These are phyloP conservation scores for Bubo scandiacus DNA, from an alignment of 2,113 vertebrate species.

Conservation along the genomic window DNA sequence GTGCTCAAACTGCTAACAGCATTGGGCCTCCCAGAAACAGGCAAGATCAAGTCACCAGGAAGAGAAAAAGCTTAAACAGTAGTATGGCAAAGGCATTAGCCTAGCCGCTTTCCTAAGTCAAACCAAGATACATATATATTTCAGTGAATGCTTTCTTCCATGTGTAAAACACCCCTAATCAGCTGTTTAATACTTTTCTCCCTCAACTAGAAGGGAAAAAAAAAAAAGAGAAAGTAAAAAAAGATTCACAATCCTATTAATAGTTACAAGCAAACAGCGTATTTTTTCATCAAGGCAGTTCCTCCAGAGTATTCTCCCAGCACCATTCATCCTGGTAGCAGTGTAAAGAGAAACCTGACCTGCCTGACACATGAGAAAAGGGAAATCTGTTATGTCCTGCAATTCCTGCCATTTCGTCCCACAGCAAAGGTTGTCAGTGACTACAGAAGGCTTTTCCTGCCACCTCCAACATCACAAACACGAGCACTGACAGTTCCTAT, in stretches of 20 bases:
- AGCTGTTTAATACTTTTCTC: neutral
- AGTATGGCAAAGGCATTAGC: neutral
- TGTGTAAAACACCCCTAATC: neutral
- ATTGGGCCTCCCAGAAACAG: neutral
- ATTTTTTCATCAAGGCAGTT: neutral
- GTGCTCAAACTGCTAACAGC: neutral
- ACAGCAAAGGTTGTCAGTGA: neutral
- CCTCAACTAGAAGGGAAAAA: neutral
- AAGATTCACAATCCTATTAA: neutral
- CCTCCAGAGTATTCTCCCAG: neutral
- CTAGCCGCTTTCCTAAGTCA: neutral
- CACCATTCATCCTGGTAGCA: neutral
- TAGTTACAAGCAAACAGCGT: neutral
- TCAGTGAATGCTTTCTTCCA: neutral
- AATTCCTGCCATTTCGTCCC: neutral
- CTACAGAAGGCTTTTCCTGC: neutral
- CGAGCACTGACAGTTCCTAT: neutral
- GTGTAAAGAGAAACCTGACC: neutral
- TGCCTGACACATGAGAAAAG: neutral
- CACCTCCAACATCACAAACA: neutral
- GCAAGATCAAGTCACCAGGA: neutral
- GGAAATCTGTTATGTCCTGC: neutral
- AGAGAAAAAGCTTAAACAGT: neutral
- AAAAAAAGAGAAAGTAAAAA: neutral
- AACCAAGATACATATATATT: neutral